Conservation (phyloP, 2,888 invertebrate genomes). For the Agrotis segetum region DNA sequence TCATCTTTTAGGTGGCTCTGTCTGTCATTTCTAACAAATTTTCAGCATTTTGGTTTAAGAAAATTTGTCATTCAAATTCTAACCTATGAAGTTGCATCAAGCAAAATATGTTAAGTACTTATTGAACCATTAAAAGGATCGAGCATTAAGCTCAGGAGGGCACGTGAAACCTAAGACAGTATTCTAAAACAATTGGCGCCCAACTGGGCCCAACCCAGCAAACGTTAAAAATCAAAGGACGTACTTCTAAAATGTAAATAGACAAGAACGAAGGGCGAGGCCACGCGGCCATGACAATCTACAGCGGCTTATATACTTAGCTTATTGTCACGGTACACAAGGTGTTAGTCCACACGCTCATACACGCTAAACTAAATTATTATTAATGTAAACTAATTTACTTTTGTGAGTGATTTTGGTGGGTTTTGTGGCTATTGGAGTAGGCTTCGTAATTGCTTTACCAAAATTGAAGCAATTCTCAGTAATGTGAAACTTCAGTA, state of each 20-base stretch:
- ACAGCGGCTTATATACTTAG: slow-evolving; percentile 83
- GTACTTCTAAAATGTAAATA: slow-evolving; percentile 62
- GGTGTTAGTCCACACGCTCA: slow-evolving; percentile 88
- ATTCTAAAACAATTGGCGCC: slow-evolving; percentile 46
- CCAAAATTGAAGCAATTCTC: background rate
- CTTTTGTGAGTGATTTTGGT: slow-evolving; percentile 38
- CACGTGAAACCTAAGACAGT: slow-evolving; percentile 25
- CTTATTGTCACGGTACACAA: slow-evolving; percentile 88
- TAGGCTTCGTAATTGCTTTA: background rate
- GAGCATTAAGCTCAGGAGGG: too few species aligned
- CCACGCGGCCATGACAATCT: slow-evolving; percentile 72
- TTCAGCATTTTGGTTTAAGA: background rate
- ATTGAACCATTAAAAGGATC: background rate
- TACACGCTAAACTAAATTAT: slow-evolving; percentile 77
- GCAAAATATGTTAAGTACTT: background rate
- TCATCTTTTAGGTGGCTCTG: background rate
- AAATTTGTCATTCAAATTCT: too few species aligned
- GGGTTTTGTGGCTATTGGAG: slow-evolving; percentile 27
- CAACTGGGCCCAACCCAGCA: slow-evolving; percentile 38
- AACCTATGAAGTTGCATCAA: background rate
- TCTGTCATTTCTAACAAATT: background rate
- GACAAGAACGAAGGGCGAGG: slow-evolving; percentile 56
- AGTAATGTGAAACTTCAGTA: background rate
- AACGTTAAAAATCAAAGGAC: slow-evolving; percentile 53
- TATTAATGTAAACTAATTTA: slow-evolving; percentile 64